Evolutionary conservation across 2,113 vertebrate genomes (phyloP).

Genomic region (Seriola dumerili): DNA sequence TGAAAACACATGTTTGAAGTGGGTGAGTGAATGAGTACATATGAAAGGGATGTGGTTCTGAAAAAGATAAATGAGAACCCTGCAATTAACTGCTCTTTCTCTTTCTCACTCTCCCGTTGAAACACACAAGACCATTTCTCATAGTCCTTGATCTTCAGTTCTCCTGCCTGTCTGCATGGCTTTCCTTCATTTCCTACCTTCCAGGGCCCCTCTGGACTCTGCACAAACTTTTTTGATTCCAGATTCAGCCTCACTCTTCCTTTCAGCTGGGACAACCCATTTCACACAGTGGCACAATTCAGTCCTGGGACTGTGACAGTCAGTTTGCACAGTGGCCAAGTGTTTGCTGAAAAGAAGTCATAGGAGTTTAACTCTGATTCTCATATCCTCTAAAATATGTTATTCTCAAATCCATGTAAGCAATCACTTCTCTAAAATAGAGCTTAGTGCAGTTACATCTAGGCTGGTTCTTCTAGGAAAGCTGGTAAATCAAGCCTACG

Average conservation of each 20-base stretch:
- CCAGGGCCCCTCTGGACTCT: constrained; percentile 7
- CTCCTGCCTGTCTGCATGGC: background rate
- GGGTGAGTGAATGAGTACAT: background rate
- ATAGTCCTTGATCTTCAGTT: constrained; percentile 10
- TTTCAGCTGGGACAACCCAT: background rate
- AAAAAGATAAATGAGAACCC: background rate
- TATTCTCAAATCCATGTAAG: background rate
- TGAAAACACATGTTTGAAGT: background rate
- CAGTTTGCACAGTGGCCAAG: constrained; percentile 11
- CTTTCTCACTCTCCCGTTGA: background rate
- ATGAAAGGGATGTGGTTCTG: background rate
- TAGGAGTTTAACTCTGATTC: background rate
- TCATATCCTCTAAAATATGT: background rate
- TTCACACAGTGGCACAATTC: constrained; percentile 34
- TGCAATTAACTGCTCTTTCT: background rate
- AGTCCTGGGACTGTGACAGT: background rate
- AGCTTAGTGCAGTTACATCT: background rate
- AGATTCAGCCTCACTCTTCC: background rate
- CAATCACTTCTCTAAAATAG: background rate
- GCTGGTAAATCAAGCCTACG: background rate
- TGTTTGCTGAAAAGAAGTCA: constrained; percentile 21
- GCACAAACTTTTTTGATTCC: constrained; percentile 7
- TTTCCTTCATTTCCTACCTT: background rate
- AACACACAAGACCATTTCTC: background rate
- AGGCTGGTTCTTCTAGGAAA: background rate